Base-by-base conservation (phyloP, 2,797 vertebrate genomes). In the Aulostomus chinensis region DNA sequence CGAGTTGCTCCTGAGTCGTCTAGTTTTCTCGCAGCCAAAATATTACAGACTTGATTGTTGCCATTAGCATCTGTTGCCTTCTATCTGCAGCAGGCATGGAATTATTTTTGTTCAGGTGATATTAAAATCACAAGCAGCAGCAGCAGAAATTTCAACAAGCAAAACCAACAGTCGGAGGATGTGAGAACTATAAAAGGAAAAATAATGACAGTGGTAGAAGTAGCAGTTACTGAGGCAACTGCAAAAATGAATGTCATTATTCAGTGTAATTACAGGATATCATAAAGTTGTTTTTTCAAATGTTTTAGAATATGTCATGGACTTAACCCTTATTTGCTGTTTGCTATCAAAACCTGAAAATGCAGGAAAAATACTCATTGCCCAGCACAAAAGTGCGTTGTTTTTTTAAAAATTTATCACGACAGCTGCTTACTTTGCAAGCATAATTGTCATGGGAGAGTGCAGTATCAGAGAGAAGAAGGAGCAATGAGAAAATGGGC, bases 321-420 rank as follows among this genome's bases (percentile, higher is more conserved):
- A 24, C 17, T 62, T 35, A 31, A 15, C 35, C 30, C 9, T 17
- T 25, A 43, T 50, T 25, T 61, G 8, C 30, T 47, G 37, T 49
- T 21, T 32, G 12, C 26, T 29, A 25, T 59, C 7, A 63, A 60
- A 61, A 52, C n/a, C n/a, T n/a, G n/a, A 42, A 51, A 49, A 34
- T 25, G 30, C 11, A 5, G 48, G 21, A 36, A 37, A n/a, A n/a
- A n/a, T n/a, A n/a, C 6, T 40, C 10, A 24, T 16, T 10, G 38
- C 45, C 41, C 48, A 57, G 31, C 47, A 49, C 2, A 4, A 35
- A 22, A 22, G 24, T 26, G 7, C 39, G 9, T 16, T 13, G 39
- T n/a, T 25, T 76, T 58, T 63, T 26, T 22, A n/a, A n/a, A n/a
- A 74, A 52, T 80, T 43, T 68, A 42, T 64, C 58, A 52, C 9